These are phyloP conservation scores for Platycheirus albimanus DNA, from an alignment of 2,888 invertebrate genomes.

Conservation along the genomic window DNA sequence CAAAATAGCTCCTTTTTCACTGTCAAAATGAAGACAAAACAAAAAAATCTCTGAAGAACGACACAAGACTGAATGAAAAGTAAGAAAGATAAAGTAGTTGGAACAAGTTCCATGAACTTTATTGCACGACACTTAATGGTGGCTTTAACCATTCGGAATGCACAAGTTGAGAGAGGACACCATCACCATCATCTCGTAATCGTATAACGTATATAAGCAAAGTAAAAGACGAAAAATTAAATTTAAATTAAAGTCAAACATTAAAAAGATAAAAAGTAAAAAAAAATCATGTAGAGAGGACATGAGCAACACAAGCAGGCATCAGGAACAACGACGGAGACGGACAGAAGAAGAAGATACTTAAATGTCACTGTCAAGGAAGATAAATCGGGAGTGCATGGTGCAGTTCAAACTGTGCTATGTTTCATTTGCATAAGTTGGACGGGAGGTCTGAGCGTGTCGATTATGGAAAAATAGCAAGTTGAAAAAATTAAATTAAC, in stretches of 20 bases:
- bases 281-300: slow-evolving; percentile 38
- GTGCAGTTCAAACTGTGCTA: slow-evolving; percentile 39
- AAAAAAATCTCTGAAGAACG: background rate
- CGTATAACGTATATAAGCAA: slow-evolving; percentile 18
- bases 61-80: slow-evolving; percentile 20
- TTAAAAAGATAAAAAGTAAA: slow-evolving; percentile 40
- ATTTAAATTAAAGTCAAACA: slow-evolving; percentile 65
- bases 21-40: slow-evolving; percentile 39
- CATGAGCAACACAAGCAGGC: background rate
- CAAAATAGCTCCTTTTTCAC: slow-evolving; percentile 66
- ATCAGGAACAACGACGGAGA: too few species aligned
- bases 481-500: background rate
- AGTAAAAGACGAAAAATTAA: slow-evolving; percentile 55
- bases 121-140: slow-evolving; percentile 56
- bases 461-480: background rate
- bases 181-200: background rate
- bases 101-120: slow-evolving; percentile 72
- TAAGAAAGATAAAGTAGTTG: slow-evolving; percentile 26
- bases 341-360: slow-evolving; percentile 32
- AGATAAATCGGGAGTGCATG: slow-evolving; percentile 65
- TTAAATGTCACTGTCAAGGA: slow-evolving; percentile 68
- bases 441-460: slow-evolving; percentile 21
- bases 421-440: slow-evolving; percentile 43
- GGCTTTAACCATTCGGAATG: slow-evolving; percentile 36
- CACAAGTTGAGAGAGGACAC: slow-evolving; percentile 11